Percentiles rank a stretch among this genome's conserved stretches.
These are phyloP conservation scores for Sporophila hypoxantha DNA, from an alignment of 2,113 vertebrate genomes.

Conservation along the genomic window DNA sequence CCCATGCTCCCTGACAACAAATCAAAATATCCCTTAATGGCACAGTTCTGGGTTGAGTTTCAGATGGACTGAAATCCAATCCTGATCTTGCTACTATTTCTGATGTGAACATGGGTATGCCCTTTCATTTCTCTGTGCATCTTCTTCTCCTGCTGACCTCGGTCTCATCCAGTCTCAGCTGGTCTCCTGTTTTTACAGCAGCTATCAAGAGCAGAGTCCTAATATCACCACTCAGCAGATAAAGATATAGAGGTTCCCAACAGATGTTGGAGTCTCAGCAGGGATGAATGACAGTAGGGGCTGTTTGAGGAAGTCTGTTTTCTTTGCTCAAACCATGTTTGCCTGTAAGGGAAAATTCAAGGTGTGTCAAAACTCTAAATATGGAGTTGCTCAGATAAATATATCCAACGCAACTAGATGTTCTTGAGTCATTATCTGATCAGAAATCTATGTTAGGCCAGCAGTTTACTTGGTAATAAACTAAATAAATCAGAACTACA, in stretches of 20 bases:
- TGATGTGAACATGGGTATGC: conserved; percentile 8
- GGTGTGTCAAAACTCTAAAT: not conserved
- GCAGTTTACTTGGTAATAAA: not conserved
- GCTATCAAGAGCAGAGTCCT: not conserved
- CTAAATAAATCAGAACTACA: not conserved
- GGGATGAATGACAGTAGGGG: not conserved
- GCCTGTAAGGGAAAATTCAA: not conserved
- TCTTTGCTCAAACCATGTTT: not conserved
- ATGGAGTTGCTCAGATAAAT: not conserved
- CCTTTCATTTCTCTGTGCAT: not conserved
- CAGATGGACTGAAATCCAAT: conserved; percentile 29
- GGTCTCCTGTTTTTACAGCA: not conserved
- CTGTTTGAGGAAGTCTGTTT: not conserved
- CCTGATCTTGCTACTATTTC: conserved; percentile 38
- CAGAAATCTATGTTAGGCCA: not conserved
- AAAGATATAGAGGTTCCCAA: not conserved
- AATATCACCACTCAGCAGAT: not conserved
- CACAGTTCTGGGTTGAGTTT: conserved; percentile 31
- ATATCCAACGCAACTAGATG: not conserved
- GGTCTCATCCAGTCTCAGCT: not conserved
- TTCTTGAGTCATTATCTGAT: not conserved
- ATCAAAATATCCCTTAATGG: conserved; percentile 12
- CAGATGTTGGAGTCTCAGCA: not conserved
- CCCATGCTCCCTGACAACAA: not conserved
- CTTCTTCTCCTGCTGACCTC: conserved; percentile 23